Conservation (phyloP, 2,797 vertebrate genomes). For the Lutjanus argentimaculatus region DNA sequence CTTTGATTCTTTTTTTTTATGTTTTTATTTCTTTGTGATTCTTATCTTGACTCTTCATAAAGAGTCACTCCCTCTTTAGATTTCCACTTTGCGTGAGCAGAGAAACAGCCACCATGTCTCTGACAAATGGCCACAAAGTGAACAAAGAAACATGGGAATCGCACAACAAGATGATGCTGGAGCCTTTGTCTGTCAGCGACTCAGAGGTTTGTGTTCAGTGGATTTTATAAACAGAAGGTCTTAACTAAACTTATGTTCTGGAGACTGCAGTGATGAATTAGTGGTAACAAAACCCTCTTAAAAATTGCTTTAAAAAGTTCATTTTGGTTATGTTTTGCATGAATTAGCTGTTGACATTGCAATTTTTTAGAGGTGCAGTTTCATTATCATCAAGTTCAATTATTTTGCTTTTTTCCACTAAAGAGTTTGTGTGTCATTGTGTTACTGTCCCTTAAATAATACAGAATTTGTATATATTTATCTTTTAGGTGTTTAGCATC, state of each 20-base stretch:
- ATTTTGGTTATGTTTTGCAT: not conserved
- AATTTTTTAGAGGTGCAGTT: not conserved
- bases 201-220: conserved; percentile 86
- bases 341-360: not conserved
- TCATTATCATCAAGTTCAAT: too few species aligned
- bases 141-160: conserved; percentile 87
- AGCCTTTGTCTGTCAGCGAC: conserved; percentile 90
- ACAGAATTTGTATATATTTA: conserved; percentile 3
- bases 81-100: conserved; percentile 22
- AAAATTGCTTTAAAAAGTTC: not conserved
- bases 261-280: not conserved
- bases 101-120: conserved; percentile 81
- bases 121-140: conserved; percentile 54
- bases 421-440: not conserved
- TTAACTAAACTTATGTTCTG: not conserved
- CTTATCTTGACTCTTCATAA: not conserved
- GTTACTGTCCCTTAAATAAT: not conserved
- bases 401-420: not conserved
- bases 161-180: conserved; percentile 93
- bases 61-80: conserved; percentile 10
- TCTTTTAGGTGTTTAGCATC: conserved; percentile 89
- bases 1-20: not conserved
- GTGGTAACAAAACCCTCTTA: not conserved
- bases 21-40: not conserved
- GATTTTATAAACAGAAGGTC: not conserved